Conservation (phyloP, 2,797 vertebrate species). For the Anguilla anguilla region DNA sequence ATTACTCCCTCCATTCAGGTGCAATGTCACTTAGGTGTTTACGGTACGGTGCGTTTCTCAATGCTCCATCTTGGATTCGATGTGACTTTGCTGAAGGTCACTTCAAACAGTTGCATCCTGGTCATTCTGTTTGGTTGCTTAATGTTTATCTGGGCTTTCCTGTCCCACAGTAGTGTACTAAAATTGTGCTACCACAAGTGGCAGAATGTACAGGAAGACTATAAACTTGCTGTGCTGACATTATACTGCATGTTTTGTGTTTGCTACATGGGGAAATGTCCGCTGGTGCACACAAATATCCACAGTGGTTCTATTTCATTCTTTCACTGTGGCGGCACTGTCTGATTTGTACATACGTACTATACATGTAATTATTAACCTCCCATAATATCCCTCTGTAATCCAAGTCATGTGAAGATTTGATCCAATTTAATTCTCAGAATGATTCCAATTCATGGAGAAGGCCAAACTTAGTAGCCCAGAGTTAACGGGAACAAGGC, state of each 20-base stretch:
- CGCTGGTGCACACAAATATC: background rate
- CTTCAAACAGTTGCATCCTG: background rate
- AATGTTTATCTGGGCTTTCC: background rate
- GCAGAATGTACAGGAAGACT: background rate
- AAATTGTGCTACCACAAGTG: background rate
- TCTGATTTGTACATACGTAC: background rate
- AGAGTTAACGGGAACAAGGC: slow-evolving; percentile 7
- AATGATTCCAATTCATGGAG: slow-evolving; percentile 37
- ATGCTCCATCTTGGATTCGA: background rate
- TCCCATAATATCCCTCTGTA: slow-evolving; percentile 27
- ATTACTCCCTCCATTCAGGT: background rate
- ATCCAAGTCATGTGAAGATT: slow-evolving; percentile 42
- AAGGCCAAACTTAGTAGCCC: slow-evolving; percentile 18
- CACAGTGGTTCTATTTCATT: background rate
- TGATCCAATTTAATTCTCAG: slow-evolving; percentile 26
- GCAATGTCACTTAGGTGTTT: background rate
- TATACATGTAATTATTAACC: slow-evolving; percentile 14
- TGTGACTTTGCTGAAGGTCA: background rate
- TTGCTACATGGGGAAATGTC: background rate
- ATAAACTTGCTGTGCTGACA: background rate
- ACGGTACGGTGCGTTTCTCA: background rate
- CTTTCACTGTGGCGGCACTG: background rate
- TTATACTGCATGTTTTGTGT: background rate
- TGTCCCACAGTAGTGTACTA: background rate
- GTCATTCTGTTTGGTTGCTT: background rate